A percentile compares a stretch with the other conserved stretches of the same genome.
phyloP scores from a whole-genome alignment of 2,797 vertebrate genomes.

The Artibeus lituratus region DNA sequence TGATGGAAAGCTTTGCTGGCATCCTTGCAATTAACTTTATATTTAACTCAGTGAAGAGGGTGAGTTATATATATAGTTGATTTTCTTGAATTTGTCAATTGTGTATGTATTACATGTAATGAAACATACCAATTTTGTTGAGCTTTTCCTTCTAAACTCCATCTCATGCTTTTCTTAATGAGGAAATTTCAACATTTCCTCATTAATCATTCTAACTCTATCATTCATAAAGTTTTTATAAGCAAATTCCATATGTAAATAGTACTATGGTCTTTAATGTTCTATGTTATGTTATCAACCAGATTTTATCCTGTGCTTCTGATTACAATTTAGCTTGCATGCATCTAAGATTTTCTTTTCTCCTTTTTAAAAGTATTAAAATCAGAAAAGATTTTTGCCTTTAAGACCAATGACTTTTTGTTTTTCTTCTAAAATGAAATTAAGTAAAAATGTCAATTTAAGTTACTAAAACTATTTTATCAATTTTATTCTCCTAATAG shows the following conservation, averaged over 20 bases:
- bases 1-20: conserved; percentile 76
- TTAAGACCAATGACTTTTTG: conserved; percentile 13
- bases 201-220: conserved; percentile 18
- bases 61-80: conserved; percentile 52
- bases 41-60: conserved; percentile 74
- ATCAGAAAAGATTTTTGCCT: conserved; percentile 13
- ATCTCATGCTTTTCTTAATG: neutral
- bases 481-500: neutral
- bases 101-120: neutral
- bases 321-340: neutral
- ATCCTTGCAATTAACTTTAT: conserved; percentile 75
- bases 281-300: neutral
- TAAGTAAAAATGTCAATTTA: conserved; percentile 29
- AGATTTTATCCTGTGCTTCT: conserved; percentile 39
- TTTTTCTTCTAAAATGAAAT: conserved; percentile 9
- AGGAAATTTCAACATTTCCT: conserved; percentile 16
- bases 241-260: neutral
- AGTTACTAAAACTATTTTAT: conserved; percentile 26
- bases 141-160: neutral
- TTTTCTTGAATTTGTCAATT: conserved; percentile 75
- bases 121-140: conserved; percentile 3
- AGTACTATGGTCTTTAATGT: neutral
- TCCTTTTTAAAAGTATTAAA: neutral
- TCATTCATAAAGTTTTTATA: neutral
- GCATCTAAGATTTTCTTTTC: neutral